Percentiles rank a stretch among this genome's conserved stretches.
phyloP scores from a whole-genome alignment of 2,113 vertebrate species.

The Apteryx mantelli region DNA sequence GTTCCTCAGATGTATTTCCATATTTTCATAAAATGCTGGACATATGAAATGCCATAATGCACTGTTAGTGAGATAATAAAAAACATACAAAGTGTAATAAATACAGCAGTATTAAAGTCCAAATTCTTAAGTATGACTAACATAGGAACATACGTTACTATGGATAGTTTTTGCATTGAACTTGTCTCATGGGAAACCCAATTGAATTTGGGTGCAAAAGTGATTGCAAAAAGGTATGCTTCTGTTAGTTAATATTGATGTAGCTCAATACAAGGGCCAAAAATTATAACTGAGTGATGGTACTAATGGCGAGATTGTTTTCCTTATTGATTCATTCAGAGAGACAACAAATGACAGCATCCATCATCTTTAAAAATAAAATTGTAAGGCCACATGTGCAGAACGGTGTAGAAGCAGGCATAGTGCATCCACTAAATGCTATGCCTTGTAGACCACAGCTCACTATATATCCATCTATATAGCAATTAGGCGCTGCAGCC shows the following conservation, averaged over 20 bases:
- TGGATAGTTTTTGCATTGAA: background rate
- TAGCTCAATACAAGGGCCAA: background rate
- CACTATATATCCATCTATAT: background rate
- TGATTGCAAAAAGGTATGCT: background rate
- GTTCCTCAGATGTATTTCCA: background rate
- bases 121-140: background rate
- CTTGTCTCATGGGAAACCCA: background rate
- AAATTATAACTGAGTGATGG: background rate
- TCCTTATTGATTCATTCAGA: background rate
- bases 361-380: background rate
- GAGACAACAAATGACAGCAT: background rate
- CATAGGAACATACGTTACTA: background rate
- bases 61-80: background rate
- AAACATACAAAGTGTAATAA: background rate
- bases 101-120: background rate
- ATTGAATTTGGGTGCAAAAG: background rate
- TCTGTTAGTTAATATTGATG: background rate
- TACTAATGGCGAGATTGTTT: background rate
- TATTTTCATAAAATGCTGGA: background rate
- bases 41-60: background rate
- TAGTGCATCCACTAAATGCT: background rate
- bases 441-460: background rate
- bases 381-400: background rate
- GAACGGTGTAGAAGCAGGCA: background rate
- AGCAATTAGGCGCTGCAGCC: conserved; percentile 21